Base-by-base conservation (phyloP, 2,888 invertebrate genomes). In the Tetramorium bicarinatum region DNA sequence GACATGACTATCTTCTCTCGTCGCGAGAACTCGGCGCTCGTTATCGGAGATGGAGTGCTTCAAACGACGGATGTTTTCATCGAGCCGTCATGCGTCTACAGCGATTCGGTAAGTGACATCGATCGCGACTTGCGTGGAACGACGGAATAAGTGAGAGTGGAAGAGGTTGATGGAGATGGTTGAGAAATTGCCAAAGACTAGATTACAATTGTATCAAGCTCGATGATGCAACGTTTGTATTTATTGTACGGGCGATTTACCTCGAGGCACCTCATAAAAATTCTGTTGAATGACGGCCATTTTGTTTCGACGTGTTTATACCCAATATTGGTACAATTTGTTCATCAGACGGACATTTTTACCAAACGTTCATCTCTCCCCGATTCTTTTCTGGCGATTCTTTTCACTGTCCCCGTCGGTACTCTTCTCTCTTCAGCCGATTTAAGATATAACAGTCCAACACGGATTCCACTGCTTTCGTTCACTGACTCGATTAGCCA, bases 1-100 rank as follows among this genome's bases (percentile, higher is more conserved):
- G 94, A 94, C 94, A 94, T 94, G 67, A 25, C 29, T 89, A 8
- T 8, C 13, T 44, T 25, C 2, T 21, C 15, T 25, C 29, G 29
- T 66, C 41, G n/a, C n/a, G n/a, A n/a, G n/a, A n/a, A n/a, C n/a
- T n/a, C n/a, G n/a, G n/a, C n/a, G 25, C 59, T 81, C 18, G 29
- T 18, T 25, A 29, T 61, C 41, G 52, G 25, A 41, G 18, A 52
- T 6, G 13, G 18, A 8, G 62, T 1, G 18, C 47, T 71, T 80
- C 79, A 72, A 69, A 25, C 25, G 9, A 38, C 13, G 59, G 47
- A 1, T 59, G 18, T 61, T 49, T 47, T 80, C 59, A 72, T 72
- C 59, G 62, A 52, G 21, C 49, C 41, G 47, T 77, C 38, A 13
- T 6, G n/a, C 15, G 11, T 79, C 44, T 18, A 59, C 44, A 38